phyloP scores from a whole-genome alignment of 2,113 vertebrate species.

The Saccopteryx leptura region DNA sequence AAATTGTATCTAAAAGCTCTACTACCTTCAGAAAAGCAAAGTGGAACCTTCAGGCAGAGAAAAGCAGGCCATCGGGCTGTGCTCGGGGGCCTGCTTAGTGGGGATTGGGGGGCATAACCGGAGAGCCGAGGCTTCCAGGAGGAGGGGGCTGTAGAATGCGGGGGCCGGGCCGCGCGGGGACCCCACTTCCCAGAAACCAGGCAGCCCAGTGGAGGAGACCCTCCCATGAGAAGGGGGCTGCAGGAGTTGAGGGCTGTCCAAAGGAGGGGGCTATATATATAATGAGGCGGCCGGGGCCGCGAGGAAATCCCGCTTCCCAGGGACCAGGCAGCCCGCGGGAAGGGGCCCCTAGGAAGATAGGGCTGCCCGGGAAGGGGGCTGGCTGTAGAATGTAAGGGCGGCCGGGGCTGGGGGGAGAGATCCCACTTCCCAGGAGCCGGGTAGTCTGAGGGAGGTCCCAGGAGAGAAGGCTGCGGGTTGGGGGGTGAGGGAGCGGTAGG shows the following conservation, averaged over 20 bases:
- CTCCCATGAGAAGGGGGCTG: neutral
- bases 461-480: neutral
- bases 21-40: neutral
- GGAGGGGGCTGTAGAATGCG: neutral
- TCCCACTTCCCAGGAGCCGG: no score
- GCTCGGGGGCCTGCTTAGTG: no score
- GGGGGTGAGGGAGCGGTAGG: no score
- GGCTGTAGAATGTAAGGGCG: no score
- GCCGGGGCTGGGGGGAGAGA: no score
- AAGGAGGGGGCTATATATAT: neutral
- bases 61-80: neutral
- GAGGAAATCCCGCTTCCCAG: neutral
- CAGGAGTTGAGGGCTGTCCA: neutral
- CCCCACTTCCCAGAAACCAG: neutral
- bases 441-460: neutral
- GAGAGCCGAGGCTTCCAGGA: no score
- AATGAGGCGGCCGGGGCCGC: no score
- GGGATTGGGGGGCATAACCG: rapidly evolving
- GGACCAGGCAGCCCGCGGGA: rapidly evolving
- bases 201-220: rapidly evolving
- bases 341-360: neutral
- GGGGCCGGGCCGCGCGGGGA: neutral
- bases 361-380: rapidly evolving
- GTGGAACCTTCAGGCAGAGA: neutral
- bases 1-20: neutral